Conservation (phyloP, 2,113 vertebrate species). For the Brachyistius frenatus region DNA sequence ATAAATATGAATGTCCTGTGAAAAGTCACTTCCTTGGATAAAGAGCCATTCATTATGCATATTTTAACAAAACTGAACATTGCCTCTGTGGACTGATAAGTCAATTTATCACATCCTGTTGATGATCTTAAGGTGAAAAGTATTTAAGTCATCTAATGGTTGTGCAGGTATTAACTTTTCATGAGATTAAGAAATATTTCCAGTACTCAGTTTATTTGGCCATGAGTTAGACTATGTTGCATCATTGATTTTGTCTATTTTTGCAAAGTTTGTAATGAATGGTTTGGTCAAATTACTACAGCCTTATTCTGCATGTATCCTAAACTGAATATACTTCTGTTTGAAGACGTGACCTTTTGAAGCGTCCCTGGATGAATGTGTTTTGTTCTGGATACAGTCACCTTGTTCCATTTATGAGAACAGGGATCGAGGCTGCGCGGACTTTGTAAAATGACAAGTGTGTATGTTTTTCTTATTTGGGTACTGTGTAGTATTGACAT, state of each 20-base stretch:
- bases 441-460: neutral
- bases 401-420: neutral
- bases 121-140: neutral
- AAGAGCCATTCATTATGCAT: neutral
- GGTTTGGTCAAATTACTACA: too few relatives aligned
- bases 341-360: constrained; percentile 27
- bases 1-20: too few relatives aligned
- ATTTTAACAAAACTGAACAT: neutral
- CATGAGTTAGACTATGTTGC: neutral
- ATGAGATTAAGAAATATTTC: neutral
- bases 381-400: neutral
- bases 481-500: neutral
- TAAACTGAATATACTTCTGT: constrained; percentile 7
- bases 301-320: neutral
- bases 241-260: neutral
- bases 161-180: neutral
- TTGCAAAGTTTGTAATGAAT: neutral
- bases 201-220: neutral
- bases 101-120: neutral
- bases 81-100: neutral
- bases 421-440: constrained; percentile 39
- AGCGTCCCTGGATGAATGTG: constrained; percentile 6
- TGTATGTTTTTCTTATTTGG: neutral
- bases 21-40: too few relatives aligned
- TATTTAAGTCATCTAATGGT: neutral